Evolutionary conservation across 2,888 invertebrate species (phyloP).

Genomic region (Mechanitis messenoides): DNA sequence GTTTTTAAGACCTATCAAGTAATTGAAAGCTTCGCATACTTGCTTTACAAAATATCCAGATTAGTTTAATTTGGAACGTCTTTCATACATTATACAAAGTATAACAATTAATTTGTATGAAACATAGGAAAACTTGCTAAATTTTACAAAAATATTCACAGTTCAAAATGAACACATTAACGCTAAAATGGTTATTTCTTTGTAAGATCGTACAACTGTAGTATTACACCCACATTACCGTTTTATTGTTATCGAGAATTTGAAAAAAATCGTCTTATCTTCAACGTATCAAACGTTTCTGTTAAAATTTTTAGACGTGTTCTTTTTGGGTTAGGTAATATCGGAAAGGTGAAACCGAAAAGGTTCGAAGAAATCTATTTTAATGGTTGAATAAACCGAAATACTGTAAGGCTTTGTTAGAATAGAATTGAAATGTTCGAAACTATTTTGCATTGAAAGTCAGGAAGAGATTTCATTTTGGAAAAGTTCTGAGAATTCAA

Average conservation of each 20-base stretch:
- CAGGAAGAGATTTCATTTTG: background rate
- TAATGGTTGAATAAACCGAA: constrained; percentile 14
- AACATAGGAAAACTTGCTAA: background rate
- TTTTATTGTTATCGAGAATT: constrained; percentile 32
- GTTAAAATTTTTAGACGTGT: constrained; percentile 25
- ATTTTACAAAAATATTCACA: background rate
- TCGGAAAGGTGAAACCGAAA: constrained; percentile 9
- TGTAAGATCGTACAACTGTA: background rate
- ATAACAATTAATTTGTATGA: too few species aligned
- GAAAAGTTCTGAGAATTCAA: background rate
- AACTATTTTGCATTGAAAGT: constrained; percentile 4
- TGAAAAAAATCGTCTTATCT: constrained; percentile 29
- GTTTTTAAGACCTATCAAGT: too few species aligned
- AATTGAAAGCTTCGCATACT: too few species aligned
- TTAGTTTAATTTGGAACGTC: too few species aligned
- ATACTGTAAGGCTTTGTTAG: background rate
- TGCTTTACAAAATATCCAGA: too few species aligned
- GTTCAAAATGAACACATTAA: constrained; percentile 1
- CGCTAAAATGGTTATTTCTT: constrained; percentile 1
- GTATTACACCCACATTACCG: constrained; percentile 8
- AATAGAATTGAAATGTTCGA: constrained; percentile 2
- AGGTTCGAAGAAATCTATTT: constrained; percentile 16
- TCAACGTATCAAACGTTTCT: constrained; percentile 29
- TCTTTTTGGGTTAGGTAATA: constrained; percentile 13
- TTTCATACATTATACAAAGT: too few species aligned